These are phyloP conservation scores for Seriola quinqueradiata DNA, from an alignment of 2,113 vertebrate species.

Conservation along the genomic window DNA sequence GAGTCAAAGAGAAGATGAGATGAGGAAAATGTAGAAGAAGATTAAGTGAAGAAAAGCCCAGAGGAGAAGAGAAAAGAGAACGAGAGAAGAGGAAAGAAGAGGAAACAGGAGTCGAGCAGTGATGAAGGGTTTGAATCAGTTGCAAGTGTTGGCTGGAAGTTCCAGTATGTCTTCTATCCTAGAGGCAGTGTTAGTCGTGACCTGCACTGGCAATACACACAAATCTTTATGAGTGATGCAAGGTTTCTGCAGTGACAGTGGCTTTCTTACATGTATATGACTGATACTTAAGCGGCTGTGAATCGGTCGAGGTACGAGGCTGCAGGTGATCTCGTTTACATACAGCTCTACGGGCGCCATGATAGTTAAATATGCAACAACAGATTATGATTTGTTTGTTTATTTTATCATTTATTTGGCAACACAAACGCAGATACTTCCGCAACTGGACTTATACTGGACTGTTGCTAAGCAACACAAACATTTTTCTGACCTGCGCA, in stretches of 20 bases:
- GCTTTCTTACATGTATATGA: too few species aligned
- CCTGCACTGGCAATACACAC: neutral
- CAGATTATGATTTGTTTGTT: too few species aligned
- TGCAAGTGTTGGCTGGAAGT: neutral
- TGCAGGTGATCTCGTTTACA: too few species aligned
- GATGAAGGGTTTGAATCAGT: neutral
- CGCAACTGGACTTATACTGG: too few species aligned
- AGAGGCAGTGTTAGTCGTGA: conserved; percentile 14
- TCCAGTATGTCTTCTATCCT: conserved; percentile 1
- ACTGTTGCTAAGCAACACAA: too few species aligned
- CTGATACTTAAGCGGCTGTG: too few species aligned
- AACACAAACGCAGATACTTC: too few species aligned
- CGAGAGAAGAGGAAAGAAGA: neutral
- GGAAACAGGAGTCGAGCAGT: neutral
- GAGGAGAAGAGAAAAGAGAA: neutral
- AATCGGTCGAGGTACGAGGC: too few species aligned
- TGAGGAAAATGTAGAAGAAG: neutral
- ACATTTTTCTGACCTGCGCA: too few species aligned
- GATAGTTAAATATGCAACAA: too few species aligned
- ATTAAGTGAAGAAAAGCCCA: neutral
- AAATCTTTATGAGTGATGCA: neutral
- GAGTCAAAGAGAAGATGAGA: neutral
- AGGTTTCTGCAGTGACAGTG: neutral
- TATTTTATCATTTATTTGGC: too few species aligned
- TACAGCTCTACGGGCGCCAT: too few species aligned